Base-by-base conservation (phyloP, 2,888 invertebrate species). In the Diarsia mendica region DNA sequence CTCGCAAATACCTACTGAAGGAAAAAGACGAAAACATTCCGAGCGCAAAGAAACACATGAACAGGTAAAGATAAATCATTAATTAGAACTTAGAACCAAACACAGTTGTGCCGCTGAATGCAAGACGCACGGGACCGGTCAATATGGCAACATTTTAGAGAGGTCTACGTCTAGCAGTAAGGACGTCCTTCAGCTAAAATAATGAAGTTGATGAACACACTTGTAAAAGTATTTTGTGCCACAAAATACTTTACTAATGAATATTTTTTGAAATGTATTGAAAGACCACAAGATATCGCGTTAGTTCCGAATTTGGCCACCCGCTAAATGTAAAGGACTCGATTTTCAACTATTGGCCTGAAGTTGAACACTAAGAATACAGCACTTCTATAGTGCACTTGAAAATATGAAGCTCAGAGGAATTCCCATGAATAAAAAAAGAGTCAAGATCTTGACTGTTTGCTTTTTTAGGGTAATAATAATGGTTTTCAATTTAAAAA, bases 21-120 rank as follows among this genome's bases (percentile, higher is more conserved):
- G 98, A 98, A 88, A 95, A 95, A 63, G 95, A 97, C 1, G 95
- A 96, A 46, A 95, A 97, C 39, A 77, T 97, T 20, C 94, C 93
- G 9, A 92, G 93, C 64, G 85, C 85, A 0, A 67, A 33, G 63
- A 71, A 63, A 39, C 72, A 72, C 23, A 63, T 82, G 2, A 28
- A 8, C 15, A 75, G 78, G 82, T 82, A 28, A n/a, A n/a, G n/a
- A n/a, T n/a, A n/a, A n/a, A n/a, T n/a, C n/a, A n/a, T n/a, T n/a
- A n/a, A n/a, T n/a, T n/a, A n/a, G n/a, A n/a, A n/a, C n/a, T 51
- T n/a, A n/a, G 10, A 51, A 51, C 20, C 51, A n/a, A 51, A 51
- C 20, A 10, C n/a, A n/a, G 51, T n/a, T 51, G 51, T n/a, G n/a
- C n/a, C n/a, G n/a, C n/a, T n/a, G n/a, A n/a, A n/a, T n/a, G n/a